Evolutionary conservation across 2,797 vertebrate species (phyloP), one percentile per base, ranked within the genome.

Genomic region (Premnoplex brunnescens): DNA sequence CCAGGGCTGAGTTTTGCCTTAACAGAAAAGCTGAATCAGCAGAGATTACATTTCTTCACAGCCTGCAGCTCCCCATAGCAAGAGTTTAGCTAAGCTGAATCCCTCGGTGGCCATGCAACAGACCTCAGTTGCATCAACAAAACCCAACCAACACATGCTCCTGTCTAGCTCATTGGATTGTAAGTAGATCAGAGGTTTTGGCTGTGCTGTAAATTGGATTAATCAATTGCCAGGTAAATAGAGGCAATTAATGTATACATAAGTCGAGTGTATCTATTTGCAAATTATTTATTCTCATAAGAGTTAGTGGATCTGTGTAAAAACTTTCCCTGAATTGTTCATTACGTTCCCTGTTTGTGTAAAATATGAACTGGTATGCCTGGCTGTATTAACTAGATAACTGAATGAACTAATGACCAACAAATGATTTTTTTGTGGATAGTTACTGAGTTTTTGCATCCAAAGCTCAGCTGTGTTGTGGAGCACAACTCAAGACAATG

Each of bases 21-120:
- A 62, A 44, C 69, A 84, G 88, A 75, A 52, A 63, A 86, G 58
- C 92, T 94, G 79, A 91, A 86, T 95, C 66, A 88, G 82, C 80
- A 83, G 34, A 60, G 44, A 49, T 48, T 56, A 16, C 30, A 13
- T 88, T 83, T 88, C 39, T 88, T 82, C 32, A 27, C 32, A 75
- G 69, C 32, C 63, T 60, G 46, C 39, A 83, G 58, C 78, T 89
- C 69, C 34, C 76, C 64, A n/a, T 23, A 62, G 32, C 12, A 44
- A 56, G 68, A 36, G 37, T 56, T 88, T 26, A 64, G 44, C 27
- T 54, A 43, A 77, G 27, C 60, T 2, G 1, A 34, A 51, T 77
- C 24, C 8, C 15, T 80, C 0, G 0, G 20, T 74, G 76, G 51
- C 46, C 22, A 1, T 30, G 44, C 7, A 49, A 4, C 52, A 39